Conservation (phyloP, 2,113 vertebrate genomes). For the Micronycteris hirsuta region DNA sequence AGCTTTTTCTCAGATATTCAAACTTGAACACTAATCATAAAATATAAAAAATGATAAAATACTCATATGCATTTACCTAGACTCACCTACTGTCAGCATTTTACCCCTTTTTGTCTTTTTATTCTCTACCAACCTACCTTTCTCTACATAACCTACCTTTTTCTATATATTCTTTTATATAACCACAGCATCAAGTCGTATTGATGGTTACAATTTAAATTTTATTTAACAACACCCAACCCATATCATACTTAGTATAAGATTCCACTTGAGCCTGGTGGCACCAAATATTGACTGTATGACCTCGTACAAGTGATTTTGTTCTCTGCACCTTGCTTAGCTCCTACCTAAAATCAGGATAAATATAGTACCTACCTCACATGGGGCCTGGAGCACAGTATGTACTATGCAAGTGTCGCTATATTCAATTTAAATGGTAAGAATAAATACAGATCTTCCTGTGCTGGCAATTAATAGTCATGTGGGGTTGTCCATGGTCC, state of each 20-base stretch:
- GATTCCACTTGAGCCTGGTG: not conserved
- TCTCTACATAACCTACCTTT: not conserved
- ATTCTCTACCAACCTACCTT: not conserved
- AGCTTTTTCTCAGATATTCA: not conserved
- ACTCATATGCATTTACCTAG: not conserved
- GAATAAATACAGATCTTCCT: not conserved
- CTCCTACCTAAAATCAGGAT: not conserved
- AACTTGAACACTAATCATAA: not conserved
- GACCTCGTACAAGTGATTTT: not conserved
- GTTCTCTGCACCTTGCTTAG: not conserved
- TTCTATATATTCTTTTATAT: not conserved
- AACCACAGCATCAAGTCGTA: not conserved
- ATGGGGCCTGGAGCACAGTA: not conserved
- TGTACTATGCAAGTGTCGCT: not conserved
- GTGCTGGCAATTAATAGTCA: not conserved
- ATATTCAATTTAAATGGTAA: not conserved
- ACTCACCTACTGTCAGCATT: not conserved
- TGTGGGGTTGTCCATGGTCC: not conserved
- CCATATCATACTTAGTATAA: not conserved
- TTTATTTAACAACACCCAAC: not conserved
- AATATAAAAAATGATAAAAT: not conserved
- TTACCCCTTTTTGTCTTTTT: not conserved
- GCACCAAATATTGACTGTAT: not conserved
- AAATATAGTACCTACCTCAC: not conserved
- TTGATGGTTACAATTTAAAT: not conserved